These are phyloP conservation scores for Chromis chromis DNA, from an alignment of 2,797 vertebrate species.

Conservation along the genomic window DNA sequence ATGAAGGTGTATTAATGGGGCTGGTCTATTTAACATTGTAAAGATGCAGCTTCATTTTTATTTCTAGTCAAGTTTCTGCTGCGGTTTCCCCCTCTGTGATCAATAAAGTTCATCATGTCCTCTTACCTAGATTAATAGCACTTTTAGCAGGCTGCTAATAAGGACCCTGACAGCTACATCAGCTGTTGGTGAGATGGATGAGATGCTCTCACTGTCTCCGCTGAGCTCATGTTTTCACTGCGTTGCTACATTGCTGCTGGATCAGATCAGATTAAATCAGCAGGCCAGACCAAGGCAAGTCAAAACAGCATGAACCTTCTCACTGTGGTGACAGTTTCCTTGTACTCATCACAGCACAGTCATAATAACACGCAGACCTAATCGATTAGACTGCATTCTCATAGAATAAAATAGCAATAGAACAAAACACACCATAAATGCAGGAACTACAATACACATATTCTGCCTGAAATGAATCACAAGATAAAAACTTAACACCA, in stretches of 20 bases:
- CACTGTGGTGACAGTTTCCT: not conserved
- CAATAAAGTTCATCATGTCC: slow-evolving; percentile 12
- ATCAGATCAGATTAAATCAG: slow-evolving; percentile 6
- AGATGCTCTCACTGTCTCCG: slow-evolving; percentile 23
- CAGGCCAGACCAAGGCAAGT: not conserved
- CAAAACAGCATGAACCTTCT: not conserved
- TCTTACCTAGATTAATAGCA: slow-evolving; percentile 29
- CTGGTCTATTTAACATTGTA: not conserved
- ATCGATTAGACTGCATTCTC: not conserved
- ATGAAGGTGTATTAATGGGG: not conserved
- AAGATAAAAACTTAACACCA: no score
- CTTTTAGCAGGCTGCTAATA: slow-evolving; percentile 45
- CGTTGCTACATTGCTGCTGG: slow-evolving; percentile 1
- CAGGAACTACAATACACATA: no score
- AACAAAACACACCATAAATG: no score
- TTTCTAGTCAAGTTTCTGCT: not conserved
- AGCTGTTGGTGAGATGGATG: slow-evolving; percentile 24
- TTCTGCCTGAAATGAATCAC: no score
- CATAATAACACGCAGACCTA: not conserved
- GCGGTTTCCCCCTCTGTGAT: slow-evolving; percentile 2
- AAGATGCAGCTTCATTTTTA: slow-evolving; percentile 1
- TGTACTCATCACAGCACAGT: not conserved
- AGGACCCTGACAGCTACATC: slow-evolving; percentile 9
- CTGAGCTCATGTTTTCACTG: slow-evolving; percentile 30
- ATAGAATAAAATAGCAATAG: no score